Conservation (phyloP, 2,888 invertebrate genomes). For the Tachina fera region DNA sequence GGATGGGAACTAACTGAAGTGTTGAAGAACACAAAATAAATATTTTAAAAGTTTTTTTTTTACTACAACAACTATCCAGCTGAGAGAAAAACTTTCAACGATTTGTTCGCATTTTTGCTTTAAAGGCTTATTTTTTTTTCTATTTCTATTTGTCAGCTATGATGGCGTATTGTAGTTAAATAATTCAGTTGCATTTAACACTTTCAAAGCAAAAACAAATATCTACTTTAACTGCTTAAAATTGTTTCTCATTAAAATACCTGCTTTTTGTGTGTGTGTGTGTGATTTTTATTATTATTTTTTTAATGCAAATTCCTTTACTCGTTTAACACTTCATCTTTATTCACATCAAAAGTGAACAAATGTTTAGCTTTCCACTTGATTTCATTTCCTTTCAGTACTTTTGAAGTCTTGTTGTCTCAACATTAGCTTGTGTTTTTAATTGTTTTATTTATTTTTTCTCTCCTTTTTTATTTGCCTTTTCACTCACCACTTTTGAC, state of each 20-base stretch:
- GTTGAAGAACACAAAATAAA: background rate
- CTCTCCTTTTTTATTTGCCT: background rate
- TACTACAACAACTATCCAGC: background rate
- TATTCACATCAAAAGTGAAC: slow-evolving; percentile 34
- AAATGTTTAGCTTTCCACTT: slow-evolving; percentile 54
- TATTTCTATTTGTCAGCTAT: background rate
- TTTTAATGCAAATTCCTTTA: slow-evolving; percentile 17
- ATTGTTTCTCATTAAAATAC: slow-evolving; percentile 23
- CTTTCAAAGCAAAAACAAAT: slow-evolving; percentile 1
- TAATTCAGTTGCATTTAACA: slow-evolving; percentile 11
- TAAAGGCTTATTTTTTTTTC: background rate
- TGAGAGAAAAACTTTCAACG: background rate
- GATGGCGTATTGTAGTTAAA: background rate
- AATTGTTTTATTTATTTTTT: slow-evolving; percentile 45
- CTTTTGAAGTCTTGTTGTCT: slow-evolving; percentile 42
- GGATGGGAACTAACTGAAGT: background rate
- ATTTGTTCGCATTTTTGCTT: background rate
- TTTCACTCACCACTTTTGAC: slow-evolving; percentile 24
- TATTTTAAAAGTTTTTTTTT: slow-evolving; percentile 45
- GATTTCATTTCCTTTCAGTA: slow-evolving; percentile 50
- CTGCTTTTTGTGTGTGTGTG: background rate
- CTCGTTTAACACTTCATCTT: slow-evolving; percentile 22
- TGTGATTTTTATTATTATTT: background rate
- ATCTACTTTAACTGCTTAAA: background rate
- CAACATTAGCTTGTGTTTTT: slow-evolving; percentile 50